Evolutionary conservation across 2,113 vertebrate genomes (phyloP).

Genomic region (Archocentrus centrarchus): DNA sequence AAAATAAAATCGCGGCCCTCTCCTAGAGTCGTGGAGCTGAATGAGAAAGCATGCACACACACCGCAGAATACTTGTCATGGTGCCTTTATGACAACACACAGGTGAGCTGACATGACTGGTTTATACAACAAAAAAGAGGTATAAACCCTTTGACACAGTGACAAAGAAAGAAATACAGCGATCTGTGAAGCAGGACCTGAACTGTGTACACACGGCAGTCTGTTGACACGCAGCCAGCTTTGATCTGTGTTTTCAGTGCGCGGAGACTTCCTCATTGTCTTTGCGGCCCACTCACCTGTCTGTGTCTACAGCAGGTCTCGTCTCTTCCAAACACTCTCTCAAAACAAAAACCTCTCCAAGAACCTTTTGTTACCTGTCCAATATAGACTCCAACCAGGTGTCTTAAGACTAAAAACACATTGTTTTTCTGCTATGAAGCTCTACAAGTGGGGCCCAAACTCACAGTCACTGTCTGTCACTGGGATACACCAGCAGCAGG

Average conservation of each 20-base stretch:
- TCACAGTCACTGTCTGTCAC: background rate
- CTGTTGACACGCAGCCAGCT: slow-evolving; percentile 61
- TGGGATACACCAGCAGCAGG: background rate
- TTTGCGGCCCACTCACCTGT: slow-evolving; percentile 71
- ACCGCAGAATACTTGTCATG: background rate
- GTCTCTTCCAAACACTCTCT: slow-evolving; percentile 39
- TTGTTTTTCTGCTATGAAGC: background rate
- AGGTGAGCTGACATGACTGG: slow-evolving; percentile 38
- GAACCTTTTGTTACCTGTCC: slow-evolving; percentile 31
- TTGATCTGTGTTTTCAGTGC: slow-evolving; percentile 72
- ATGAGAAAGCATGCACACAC: slow-evolving; percentile 23
- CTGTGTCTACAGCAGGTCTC: slow-evolving; percentile 57
- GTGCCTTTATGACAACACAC: slow-evolving; percentile 36
- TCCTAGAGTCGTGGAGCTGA: slow-evolving; percentile 31
- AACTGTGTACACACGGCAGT: slow-evolving; percentile 54
- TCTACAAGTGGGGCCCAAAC: background rate
- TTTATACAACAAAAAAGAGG: background rate
- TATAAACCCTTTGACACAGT: slow-evolving; percentile 26
- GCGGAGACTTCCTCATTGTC: slow-evolving; percentile 67
- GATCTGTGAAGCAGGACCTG: slow-evolving; percentile 31
- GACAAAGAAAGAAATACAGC: slow-evolving; percentile 25
- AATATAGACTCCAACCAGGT: background rate
- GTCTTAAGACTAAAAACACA: background rate
- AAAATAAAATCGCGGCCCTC: slow-evolving; percentile 34
- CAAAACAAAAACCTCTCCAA: slow-evolving; percentile 42